A percentile compares a stretch with the other conserved stretches of the same genome.
phyloP scores from a whole-genome alignment of 2,888 invertebrate species.

The Clostera curtula region DNA sequence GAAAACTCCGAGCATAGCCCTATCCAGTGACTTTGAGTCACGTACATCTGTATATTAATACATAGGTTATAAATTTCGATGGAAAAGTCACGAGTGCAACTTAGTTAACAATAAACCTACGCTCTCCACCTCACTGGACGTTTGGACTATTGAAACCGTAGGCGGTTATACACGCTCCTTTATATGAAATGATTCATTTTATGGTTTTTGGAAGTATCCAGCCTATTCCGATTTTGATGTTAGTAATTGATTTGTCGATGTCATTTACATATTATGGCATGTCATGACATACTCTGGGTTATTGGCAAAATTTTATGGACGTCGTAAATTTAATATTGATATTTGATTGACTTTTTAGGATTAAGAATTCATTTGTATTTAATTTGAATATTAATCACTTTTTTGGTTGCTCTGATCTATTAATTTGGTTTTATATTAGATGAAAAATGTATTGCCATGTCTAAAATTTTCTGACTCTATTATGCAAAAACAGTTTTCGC shows the following conservation, averaged over 20 bases:
- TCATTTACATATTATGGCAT: slow-evolving; percentile 28
- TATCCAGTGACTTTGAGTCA: too few species aligned
- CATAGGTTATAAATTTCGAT: too few species aligned
- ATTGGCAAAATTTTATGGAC: slow-evolving; percentile 18
- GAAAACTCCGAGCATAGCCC: too few species aligned
- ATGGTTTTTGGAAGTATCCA: slow-evolving; percentile 32
- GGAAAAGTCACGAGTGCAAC: slow-evolving; percentile 9
- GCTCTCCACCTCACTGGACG: slow-evolving; percentile 22
- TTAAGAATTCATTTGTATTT: slow-evolving; percentile 12
- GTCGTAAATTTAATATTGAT: slow-evolving; percentile 24
- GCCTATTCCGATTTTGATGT: slow-evolving; percentile 26
- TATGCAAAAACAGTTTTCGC: too few species aligned
- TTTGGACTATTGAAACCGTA: slow-evolving; percentile 25
- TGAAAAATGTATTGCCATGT: too few species aligned
- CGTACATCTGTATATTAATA: too few species aligned
- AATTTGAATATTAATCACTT: slow-evolving; percentile 4
- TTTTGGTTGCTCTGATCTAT: too few species aligned
- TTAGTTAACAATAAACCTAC: slow-evolving; percentile 39
- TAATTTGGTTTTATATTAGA: slow-evolving; percentile 4
- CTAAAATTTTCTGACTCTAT: too few species aligned
- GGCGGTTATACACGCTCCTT: slow-evolving; percentile 31
- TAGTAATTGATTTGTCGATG: slow-evolving; percentile 34
- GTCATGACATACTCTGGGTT: slow-evolving; percentile 22
- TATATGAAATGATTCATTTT: slow-evolving; percentile 35
- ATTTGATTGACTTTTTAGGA: slow-evolving; percentile 23